Percentiles rank a stretch among this genome's conserved stretches.
Conservation (phyloP, 2,113 vertebrate genomes). For the Psittacus erithacus region DNA sequence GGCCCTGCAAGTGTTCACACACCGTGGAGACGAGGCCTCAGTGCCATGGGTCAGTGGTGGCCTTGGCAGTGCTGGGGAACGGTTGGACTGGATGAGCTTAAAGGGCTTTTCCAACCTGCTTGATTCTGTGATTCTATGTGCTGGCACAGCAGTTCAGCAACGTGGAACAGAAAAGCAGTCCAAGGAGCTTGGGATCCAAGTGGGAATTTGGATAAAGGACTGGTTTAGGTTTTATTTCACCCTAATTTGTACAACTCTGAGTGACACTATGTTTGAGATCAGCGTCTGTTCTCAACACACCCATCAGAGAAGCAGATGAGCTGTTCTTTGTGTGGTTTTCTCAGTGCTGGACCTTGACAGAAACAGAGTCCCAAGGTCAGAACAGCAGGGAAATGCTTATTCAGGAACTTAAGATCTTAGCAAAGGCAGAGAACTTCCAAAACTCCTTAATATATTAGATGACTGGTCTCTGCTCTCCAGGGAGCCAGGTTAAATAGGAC, state of each 20-base stretch:
- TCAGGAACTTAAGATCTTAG: background rate
- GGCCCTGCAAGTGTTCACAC: background rate
- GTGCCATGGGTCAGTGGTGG: background rate
- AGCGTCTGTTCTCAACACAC: accelerated
- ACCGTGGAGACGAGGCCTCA: background rate
- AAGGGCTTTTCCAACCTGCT: background rate
- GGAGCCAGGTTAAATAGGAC: background rate
- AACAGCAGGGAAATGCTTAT: background rate
- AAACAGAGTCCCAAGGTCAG: background rate
- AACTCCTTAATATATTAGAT: background rate
- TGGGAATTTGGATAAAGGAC: background rate
- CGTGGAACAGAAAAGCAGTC: background rate
- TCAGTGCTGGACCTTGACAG: accelerated
- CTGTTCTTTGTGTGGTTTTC: background rate
- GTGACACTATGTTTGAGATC: accelerated
- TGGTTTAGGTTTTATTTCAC: background rate
- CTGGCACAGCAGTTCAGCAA: background rate
- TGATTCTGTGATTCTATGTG: background rate
- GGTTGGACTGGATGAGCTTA: background rate
- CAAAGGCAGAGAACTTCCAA: background rate
- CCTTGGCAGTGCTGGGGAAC: background rate
- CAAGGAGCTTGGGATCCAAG: background rate
- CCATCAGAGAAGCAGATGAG: background rate
- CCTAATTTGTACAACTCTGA: background rate
- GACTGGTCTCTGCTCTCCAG: background rate